Conservation (phyloP, 2,797 vertebrate genomes). For the Chelon auratus region DNA sequence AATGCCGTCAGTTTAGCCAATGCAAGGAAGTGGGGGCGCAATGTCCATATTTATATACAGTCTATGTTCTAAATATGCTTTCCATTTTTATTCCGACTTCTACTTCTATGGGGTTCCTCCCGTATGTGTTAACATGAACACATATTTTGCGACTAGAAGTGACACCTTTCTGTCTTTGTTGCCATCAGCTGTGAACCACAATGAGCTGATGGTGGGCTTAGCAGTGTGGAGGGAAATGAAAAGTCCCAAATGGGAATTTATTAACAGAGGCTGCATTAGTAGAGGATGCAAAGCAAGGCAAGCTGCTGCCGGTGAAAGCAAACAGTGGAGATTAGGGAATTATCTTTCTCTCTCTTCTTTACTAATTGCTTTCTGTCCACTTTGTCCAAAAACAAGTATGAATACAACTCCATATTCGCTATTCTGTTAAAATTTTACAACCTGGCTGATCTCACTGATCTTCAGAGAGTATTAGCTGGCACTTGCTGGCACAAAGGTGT, state of each 20-base stretch:
- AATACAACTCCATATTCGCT: conserved; percentile 13
- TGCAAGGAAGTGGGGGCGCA: too few relatives aligned
- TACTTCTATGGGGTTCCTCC: not conserved
- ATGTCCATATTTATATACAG: too few relatives aligned
- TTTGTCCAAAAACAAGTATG: conserved; percentile 14
- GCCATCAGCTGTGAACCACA: conserved; percentile 34
- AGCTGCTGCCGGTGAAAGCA: conserved; percentile 62
- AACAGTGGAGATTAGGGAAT: conserved; percentile 63
- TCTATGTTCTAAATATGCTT: conserved; percentile 30
- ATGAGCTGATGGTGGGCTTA: conserved; percentile 8
- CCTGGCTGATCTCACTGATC: conserved; percentile 19
- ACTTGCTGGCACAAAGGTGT: conserved; percentile 14
- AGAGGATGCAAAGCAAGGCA: conserved; percentile 56
- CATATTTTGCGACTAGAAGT: conserved; percentile 37
- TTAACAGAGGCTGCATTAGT: conserved; percentile 52
- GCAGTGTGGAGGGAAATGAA: conserved; percentile 48
- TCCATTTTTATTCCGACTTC: conserved; percentile 36
- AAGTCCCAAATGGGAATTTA: conserved; percentile 61
- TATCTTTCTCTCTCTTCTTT: conserved; percentile 46
- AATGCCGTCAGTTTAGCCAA: too few relatives aligned
- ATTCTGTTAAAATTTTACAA: not conserved
- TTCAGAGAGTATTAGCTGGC: not conserved
- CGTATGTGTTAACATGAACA: conserved; percentile 17
- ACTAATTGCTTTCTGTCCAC: conserved; percentile 59
- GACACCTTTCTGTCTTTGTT: conserved; percentile 10